Percentiles rank a stretch among this genome's conserved stretches.
phyloP scores from a whole-genome alignment of 2,797 vertebrate genomes.

The Argyrosomus regius region DNA sequence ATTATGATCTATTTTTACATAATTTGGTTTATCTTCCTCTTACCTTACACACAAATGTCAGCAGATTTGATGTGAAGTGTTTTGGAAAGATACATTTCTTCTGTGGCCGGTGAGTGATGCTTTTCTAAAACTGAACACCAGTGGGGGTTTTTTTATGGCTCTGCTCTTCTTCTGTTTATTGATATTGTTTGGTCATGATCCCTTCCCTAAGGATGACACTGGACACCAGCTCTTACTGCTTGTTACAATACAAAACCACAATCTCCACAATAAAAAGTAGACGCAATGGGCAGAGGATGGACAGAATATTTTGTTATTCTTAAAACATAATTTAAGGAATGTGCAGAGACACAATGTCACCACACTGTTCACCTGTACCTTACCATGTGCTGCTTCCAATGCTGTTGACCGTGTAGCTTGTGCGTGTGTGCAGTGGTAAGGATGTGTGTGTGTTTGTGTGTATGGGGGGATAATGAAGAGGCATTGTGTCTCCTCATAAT shows the following conservation, averaged over 20 bases:
- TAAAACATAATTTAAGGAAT: background rate
- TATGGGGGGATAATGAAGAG: conserved; percentile 61
- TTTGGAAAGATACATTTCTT: background rate
- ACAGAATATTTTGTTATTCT: background rate
- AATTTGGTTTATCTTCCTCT: background rate
- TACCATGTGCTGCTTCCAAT: background rate
- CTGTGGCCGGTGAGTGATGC: background rate
- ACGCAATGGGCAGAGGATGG: background rate
- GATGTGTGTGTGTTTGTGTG: background rate
- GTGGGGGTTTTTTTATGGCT: conserved; percentile 8
- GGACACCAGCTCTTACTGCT: background rate
- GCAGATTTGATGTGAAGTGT: background rate
- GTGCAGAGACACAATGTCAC: background rate
- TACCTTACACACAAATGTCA: background rate
- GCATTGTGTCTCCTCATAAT: conserved; percentile 81
- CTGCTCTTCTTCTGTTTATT: conserved; percentile 14
- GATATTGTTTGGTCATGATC: conserved; percentile 26
- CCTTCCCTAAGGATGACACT: conserved; percentile 4
- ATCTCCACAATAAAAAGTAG: background rate
- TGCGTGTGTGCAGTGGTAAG: conserved; percentile 16
- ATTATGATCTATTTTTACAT: background rate
- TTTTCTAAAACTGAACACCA: background rate
- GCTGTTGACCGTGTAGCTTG: conserved; percentile 19
- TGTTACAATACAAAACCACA: background rate
- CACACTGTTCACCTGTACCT: conserved; percentile 47